These are phyloP conservation scores for Megaustenia siamemsis DNA, from an alignment of 2,888 invertebrate species.

Conservation along the genomic window DNA sequence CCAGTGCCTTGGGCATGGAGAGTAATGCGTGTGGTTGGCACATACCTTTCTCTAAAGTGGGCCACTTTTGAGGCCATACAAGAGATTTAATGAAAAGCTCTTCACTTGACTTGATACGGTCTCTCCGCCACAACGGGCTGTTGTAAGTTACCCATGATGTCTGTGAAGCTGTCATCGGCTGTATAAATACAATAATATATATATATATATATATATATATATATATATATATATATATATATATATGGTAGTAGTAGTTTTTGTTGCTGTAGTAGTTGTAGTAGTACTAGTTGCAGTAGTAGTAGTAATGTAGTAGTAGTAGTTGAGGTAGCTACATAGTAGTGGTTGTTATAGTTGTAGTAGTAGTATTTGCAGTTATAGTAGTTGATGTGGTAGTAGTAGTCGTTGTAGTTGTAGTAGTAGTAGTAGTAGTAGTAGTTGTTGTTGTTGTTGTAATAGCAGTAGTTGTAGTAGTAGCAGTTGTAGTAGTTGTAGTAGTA, in stretches of 20 bases:
- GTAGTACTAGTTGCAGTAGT: too few species aligned
- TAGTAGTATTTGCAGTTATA: too few species aligned
- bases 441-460: too few species aligned
- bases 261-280: too few species aligned
- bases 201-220: too few species aligned
- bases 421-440: neutral
- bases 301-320: neutral
- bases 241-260: too few species aligned
- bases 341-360: too few species aligned
- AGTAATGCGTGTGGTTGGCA: too few species aligned
- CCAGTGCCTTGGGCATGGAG: too few species aligned
- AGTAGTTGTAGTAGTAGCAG: neutral
- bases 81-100: conserved; percentile 28
- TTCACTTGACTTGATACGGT: conserved; percentile 54
- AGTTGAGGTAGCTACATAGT: neutral
- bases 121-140: conserved; percentile 70
- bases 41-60: conserved; percentile 17
- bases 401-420: too few species aligned
- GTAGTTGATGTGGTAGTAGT: too few species aligned
- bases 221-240: too few species aligned
- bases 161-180: conserved; percentile 28
- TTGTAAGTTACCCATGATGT: conserved; percentile 68
- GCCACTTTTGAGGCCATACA: neutral
- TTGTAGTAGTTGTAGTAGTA: neutral
- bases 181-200: neutral